Base-by-base conservation (phyloP, 2,113 vertebrate genomes). In the Lophius piscatorius region DNA sequence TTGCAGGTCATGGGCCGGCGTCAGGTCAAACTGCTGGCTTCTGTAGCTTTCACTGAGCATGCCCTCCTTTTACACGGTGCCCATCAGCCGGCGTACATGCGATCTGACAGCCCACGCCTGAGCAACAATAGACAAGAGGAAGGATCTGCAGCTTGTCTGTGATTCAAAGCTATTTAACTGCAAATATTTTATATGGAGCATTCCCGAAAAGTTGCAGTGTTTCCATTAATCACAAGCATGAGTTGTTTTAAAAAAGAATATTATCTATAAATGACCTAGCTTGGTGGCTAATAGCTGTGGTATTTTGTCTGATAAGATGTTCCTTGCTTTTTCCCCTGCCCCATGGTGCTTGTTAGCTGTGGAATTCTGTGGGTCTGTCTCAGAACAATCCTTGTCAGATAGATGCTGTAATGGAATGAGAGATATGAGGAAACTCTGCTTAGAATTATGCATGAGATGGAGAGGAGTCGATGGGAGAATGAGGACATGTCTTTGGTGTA, bases 321-420 rank as follows among this genome's bases (percentile, higher is more conserved):
- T 73, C 47, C 49, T 56, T 70, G 58, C 69, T 55, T 71, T 47
- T 59, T 58, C 45, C 33, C 64, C 69, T 69, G 70, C 50, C 71
- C 76, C 21, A 21, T 49, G 78, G 78, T 56, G 63, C 71, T 80
- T 75, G 74, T 89, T 86, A 85, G 56, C 49, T 51, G 34, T 50
- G 76, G 82, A 86, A 88, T 88, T 81, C 47, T 40, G 29, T 36
- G 63, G 28, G 70, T 58, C 69, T 56, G 59, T n/a, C n/a, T n/a
- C n/a, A n/a, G 16, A 54, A 61, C 68, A 51, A 58, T 68, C 46
- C 33, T 35, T 44, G 65, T 78, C 72, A 81, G 68, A 74, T 57
- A 64, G 58, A 72, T 35, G 28, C 54, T 68, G 44, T 67, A 54
- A n/a, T 33, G 66, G 57, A 80, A 85, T 56, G 76, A 63, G 20